Evolutionary conservation across 2,888 invertebrate species (phyloP), one percentile per base, ranked within the genome.

Genomic region (Drosophila monieri): DNA sequence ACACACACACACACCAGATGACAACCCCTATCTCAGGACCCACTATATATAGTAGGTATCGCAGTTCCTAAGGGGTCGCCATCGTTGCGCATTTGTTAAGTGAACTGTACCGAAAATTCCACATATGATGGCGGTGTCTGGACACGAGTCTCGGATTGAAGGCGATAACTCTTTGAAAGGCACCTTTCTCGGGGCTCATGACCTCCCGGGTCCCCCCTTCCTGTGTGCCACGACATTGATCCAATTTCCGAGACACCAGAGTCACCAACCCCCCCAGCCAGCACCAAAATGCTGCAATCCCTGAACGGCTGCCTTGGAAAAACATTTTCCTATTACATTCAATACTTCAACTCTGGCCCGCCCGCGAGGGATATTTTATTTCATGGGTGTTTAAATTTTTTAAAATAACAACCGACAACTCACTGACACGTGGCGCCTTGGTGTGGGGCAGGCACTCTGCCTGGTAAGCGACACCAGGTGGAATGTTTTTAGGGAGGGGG

Each of bases 331-430:
- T 84, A 87, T 84, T 81, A 79, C 83, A 84, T 77, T 81, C 88
- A 76, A 81, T 87, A 72, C 79, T 69, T 77, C 67, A 78, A 74
- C 73, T 68, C 48, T 57, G 59, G 68, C 57, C 37, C 46, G 64
- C 43, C 51, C 46, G 14, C 18, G 65, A 35, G 59, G 27, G 71
- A 84, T 81, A 85, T 88, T 78, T 83, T 85, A 85, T 88, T 85
- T 85, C 88, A 88, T 88, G 88, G 88, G 78, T 85, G 88, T 88
- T 88, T 85, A 88, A 85, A 85, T 85, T 85, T 64, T 61, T 88
- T 88, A 80, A 88, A 85, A 87, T 85, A 84, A 85, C 88, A 88
- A 87, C 76, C 84, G 84, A 65, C 66, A 84, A 48, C 70, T 79
- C 77, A 73, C 77, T 60, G 84, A 76, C 84, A 85, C 84, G 88